Base-by-base conservation (phyloP, 2,113 vertebrate genomes). In the Kryptolebias marmoratus region DNA sequence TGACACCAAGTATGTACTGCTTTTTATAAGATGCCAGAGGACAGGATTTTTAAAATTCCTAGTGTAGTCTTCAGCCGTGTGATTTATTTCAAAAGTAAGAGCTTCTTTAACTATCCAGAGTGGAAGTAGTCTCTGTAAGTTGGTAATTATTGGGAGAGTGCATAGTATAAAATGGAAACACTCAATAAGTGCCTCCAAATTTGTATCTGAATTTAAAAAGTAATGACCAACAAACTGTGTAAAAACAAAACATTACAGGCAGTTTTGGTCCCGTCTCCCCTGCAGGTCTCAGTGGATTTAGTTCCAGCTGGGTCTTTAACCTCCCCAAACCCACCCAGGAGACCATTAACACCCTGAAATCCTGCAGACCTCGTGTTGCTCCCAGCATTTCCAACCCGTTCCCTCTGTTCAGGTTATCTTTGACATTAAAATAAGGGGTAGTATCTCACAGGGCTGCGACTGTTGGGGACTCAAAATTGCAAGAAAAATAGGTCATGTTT, bases 241-340 rank as follows among this genome's bases (percentile, higher is more conserved):
- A 77, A 68, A 52, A 68, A 47, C 50, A 59, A 65, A 70, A 42
- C 3, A 52, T 10, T 14, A 14, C 39, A 44, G 8, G 18, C 22
- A 22, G 11, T 22, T 60, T n/a, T 60, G 58, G 42, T 57, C 62
- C 56, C 64, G 61, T 22, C 63, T 75, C 75, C 45, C 66, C 53
- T 52, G 30, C 64, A 69, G 64, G 68, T 85, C 85, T 86, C 81
- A 32, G 75, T 63, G 83, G 87, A 86, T 86, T 86, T 85, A 87
- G 87, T 91, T 89, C 87, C 80, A 80, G 72, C 68, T 75, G 68
- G 56, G 80, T 62, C 49, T 73, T 69, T 58, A 49, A 58, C 57
- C 62, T 42, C 27, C 32, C 39, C 22, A n/a, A 32, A 9, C 18
- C 47, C 63, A 75, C 32, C 68, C 56, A 54, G 66, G 73, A 75